These are phyloP conservation scores for Flexamia atlantica DNA, from an alignment of 2,888 invertebrate species.

Conservation along the genomic window DNA sequence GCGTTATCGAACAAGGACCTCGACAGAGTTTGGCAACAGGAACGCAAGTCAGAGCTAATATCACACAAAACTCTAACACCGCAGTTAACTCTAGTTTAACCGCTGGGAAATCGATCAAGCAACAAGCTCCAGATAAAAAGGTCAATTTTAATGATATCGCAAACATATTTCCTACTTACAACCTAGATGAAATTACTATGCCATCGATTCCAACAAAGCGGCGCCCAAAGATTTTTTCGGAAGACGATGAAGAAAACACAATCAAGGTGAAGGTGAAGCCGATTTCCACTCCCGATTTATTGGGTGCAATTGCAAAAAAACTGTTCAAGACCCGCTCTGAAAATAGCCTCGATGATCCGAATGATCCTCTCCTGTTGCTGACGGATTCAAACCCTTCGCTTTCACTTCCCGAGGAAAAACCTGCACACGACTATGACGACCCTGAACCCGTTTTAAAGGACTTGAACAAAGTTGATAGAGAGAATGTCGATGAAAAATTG, in stretches of 20 bases:
- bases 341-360: not conserved
- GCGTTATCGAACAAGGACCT: not conserved
- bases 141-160: not conserved
- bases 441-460: constrained; percentile 51
- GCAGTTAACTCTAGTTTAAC: not conserved
- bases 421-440: constrained; percentile 18
- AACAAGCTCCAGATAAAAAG: not conserved
- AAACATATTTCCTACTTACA: not conserved
- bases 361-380: not conserved
- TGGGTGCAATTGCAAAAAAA: constrained; percentile 11
- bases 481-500: constrained; percentile 16
- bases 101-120: not conserved
- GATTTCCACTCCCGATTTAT: not conserved
- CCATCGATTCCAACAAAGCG: not conserved
- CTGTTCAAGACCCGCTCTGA: not conserved
- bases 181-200: not conserved
- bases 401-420: not conserved
- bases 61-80: not conserved
- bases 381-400: not conserved
- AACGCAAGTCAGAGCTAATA: not conserved
- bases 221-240: not conserved
- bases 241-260: not conserved
- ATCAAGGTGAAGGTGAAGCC: not conserved
- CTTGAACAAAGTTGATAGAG: constrained; percentile 37
- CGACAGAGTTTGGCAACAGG: not conserved